Evolutionary conservation across 2,888 invertebrate species (phyloP).

Genomic region (Drosophila tripunctata): DNA sequence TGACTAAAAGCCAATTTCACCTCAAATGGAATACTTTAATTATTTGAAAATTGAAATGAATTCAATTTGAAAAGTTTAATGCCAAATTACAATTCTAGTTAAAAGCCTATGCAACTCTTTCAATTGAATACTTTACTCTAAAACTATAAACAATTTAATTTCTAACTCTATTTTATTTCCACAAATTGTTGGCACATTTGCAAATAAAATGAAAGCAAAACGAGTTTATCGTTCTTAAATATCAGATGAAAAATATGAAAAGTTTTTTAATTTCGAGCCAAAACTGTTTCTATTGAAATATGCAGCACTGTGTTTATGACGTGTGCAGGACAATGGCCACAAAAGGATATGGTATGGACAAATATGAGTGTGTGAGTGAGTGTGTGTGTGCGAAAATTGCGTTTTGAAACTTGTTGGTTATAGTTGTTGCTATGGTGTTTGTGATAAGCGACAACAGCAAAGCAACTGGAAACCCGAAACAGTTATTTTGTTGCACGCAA

Average conservation of each 20-base stretch:
- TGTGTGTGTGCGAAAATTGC: slow-evolving; percentile 56
- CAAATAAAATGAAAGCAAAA: background rate
- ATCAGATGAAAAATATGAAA: background rate
- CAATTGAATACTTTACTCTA: background rate
- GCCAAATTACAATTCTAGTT: no score
- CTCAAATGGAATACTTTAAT: background rate
- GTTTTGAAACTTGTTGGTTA: slow-evolving; percentile 36
- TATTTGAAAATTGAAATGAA: background rate
- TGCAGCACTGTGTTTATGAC: slow-evolving; percentile 20
- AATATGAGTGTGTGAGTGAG: slow-evolving; percentile 19
- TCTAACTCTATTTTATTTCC: background rate
- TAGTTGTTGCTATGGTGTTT: slow-evolving; percentile 60
- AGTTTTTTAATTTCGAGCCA: background rate
- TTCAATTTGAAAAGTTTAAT: background rate
- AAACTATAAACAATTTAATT: background rate
- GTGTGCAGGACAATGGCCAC: slow-evolving; percentile 28
- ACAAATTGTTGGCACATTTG: background rate
- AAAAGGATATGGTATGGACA: slow-evolving; percentile 30
- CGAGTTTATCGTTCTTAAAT: background rate
- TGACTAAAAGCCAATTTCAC: background rate
- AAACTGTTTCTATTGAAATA: slow-evolving; percentile 31
- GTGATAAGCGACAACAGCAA: slow-evolving; percentile 44
- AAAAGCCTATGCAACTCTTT: background rate
- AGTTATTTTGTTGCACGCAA: slow-evolving; percentile 71
- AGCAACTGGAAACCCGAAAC: slow-evolving; percentile 41